phyloP scores from a whole-genome alignment of 2,113 vertebrate genomes.

The Albula glossodonta region DNA sequence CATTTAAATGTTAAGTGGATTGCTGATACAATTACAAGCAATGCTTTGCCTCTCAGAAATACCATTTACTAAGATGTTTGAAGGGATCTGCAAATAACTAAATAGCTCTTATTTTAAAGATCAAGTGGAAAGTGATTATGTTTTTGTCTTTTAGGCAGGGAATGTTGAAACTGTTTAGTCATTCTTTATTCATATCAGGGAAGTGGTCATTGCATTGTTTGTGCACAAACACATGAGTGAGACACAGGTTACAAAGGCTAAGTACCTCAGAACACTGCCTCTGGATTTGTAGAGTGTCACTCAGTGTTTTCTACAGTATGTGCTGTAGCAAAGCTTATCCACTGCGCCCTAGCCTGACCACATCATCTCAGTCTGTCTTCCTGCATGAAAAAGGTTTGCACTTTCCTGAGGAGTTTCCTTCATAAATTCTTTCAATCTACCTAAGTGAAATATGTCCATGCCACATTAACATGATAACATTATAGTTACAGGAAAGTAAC shows the following conservation, averaged over 20 bases:
- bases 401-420: too few relatives aligned
- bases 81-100: not conserved
- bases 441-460: too few relatives aligned
- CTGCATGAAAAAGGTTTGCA: too few relatives aligned
- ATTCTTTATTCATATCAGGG: not conserved
- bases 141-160: not conserved
- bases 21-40: not conserved
- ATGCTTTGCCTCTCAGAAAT: not conserved
- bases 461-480: too few relatives aligned
- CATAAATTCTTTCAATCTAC: too few relatives aligned
- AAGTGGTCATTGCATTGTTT: not conserved
- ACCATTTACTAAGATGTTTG: not conserved
- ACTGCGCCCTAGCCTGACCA: too few relatives aligned
- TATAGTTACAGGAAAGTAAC: too few relatives aligned
- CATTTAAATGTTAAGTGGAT: not conserved
- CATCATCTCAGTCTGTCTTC: too few relatives aligned
- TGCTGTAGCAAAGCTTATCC: too few relatives aligned
- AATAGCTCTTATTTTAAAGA: not conserved
- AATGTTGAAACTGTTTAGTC: not conserved
- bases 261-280: not conserved
- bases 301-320: not conserved
- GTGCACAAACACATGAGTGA: not conserved
- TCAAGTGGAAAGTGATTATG: constrained; percentile 1
- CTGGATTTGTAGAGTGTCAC: not conserved
- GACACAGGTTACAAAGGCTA: not conserved